A percentile compares a stretch with the other conserved stretches of the same genome.
These are phyloP conservation scores for Eupithecia insigniata DNA, from an alignment of 2,888 invertebrate species.

Conservation along the genomic window DNA sequence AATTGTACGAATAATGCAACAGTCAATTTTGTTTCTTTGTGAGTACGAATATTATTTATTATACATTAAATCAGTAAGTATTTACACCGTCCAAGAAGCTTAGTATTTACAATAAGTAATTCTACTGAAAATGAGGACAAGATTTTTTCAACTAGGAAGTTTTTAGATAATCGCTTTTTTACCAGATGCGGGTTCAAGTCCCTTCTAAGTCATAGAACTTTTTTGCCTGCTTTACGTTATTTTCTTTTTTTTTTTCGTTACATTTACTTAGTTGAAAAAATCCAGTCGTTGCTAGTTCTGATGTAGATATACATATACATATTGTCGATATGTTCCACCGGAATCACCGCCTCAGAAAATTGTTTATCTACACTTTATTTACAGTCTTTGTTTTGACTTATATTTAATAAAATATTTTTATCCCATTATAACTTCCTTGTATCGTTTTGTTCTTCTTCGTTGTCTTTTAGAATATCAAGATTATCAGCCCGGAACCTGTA, in stretches of 20 bases:
- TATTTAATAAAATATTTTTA: constrained; percentile 34
- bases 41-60: constrained; percentile 13
- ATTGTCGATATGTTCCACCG: constrained; percentile 82
- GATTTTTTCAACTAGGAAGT: constrained; percentile 21
- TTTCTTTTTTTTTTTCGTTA: neutral
- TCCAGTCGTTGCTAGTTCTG: constrained; percentile 21
- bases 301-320: constrained; percentile 64
- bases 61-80: constrained; percentile 29
- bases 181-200: neutral
- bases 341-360: constrained; percentile 68
- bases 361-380: constrained; percentile 66
- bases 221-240: neutral
- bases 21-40: constrained; percentile 11
- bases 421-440: constrained; percentile 65
- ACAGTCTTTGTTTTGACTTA: constrained; percentile 75
- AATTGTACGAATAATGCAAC: constrained; percentile 15
- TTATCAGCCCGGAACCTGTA: constrained; percentile 67
- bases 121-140: constrained; percentile 35
- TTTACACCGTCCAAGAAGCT: constrained; percentile 40
- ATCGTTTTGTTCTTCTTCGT: constrained; percentile 64
- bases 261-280: constrained; percentile 30
- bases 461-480: constrained; percentile 59
- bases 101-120: constrained; percentile 49
- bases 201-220: neutral
- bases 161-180: neutral